phyloP scores from a whole-genome alignment of 2,888 invertebrate species.

The Apodemia mormo region DNA sequence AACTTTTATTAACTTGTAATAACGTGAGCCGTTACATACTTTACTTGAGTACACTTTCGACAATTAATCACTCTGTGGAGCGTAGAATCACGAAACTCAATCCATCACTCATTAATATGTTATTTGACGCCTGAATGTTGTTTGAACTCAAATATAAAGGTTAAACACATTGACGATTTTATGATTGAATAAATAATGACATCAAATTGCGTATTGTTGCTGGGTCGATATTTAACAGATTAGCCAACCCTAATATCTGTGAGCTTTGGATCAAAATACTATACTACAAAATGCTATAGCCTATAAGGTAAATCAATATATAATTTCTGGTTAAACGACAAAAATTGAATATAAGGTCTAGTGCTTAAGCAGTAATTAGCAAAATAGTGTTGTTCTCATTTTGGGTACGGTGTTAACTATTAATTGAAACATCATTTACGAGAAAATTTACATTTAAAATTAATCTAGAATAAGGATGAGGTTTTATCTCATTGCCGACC shows the following conservation, averaged over 20 bases:
- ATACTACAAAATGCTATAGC: too few relatives aligned
- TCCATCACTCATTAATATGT: slow-evolving; percentile 52
- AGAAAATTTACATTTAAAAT: too few relatives aligned
- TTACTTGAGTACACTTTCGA: slow-evolving; percentile 1
- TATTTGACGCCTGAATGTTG: slow-evolving; percentile 42
- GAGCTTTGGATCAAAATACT: neutral
- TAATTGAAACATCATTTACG: too few relatives aligned
- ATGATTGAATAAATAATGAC: neutral
- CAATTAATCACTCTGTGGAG: slow-evolving; percentile 40
- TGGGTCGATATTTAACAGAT: neutral
- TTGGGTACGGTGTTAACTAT: too few relatives aligned
- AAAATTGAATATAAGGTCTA: too few relatives aligned
- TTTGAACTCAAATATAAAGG: slow-evolving; percentile 10
- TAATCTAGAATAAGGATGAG: too few relatives aligned
- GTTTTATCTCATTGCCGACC: too few relatives aligned
- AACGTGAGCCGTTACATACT: neutral
- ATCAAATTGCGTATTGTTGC: neutral
- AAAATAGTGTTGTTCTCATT: too few relatives aligned
- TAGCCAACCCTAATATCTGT: neutral
- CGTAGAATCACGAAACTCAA: slow-evolving; percentile 48
- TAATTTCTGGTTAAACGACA: too few relatives aligned
- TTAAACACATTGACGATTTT: slow-evolving; percentile 12
- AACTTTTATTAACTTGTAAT: slow-evolving; percentile 13
- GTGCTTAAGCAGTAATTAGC: too few relatives aligned
- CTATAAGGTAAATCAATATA: too few relatives aligned